phyloP scores from a whole-genome alignment of 2,113 vertebrate genomes.

The Astatotilapia flaviijosephi region DNA sequence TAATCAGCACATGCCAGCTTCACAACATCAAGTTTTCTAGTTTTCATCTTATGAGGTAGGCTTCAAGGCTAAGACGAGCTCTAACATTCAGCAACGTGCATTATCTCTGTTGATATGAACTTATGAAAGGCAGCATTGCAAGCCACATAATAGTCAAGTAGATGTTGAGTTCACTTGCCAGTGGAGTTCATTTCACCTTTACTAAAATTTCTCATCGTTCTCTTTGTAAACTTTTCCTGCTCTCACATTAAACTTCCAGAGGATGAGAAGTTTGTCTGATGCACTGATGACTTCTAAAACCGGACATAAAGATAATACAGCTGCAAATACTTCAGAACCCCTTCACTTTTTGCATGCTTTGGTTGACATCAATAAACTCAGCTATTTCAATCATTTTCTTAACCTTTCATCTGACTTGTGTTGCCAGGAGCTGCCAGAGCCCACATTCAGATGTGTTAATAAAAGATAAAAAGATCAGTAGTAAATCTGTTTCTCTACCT shows the following conservation, averaged over 20 bases:
- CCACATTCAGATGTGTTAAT: not conserved
- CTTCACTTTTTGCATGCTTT: not conserved
- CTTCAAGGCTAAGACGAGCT: fast-evolving
- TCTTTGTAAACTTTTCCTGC: not conserved
- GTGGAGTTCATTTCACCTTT: not conserved
- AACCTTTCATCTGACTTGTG: not conserved
- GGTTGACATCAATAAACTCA: not conserved
- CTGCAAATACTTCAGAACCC: not conserved
- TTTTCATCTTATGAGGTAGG: not conserved
- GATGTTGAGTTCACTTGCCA: not conserved
- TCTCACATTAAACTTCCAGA: not conserved
- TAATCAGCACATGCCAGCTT: not conserved
- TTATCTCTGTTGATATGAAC: not conserved
- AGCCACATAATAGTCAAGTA: fast-evolving
- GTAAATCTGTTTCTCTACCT: not conserved
- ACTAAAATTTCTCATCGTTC: not conserved
- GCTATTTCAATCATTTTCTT: fast-evolving
- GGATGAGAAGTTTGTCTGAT: not conserved
- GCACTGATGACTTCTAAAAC: not conserved
- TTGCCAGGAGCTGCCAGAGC: not conserved
- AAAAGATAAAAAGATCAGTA: not conserved
- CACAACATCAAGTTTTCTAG: not conserved
- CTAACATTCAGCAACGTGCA: not conserved
- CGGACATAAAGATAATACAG: not conserved
- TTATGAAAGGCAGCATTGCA: not conserved